Conservation (phyloP, 2,888 invertebrate genomes). For the Oscheius sp. region DNA sequence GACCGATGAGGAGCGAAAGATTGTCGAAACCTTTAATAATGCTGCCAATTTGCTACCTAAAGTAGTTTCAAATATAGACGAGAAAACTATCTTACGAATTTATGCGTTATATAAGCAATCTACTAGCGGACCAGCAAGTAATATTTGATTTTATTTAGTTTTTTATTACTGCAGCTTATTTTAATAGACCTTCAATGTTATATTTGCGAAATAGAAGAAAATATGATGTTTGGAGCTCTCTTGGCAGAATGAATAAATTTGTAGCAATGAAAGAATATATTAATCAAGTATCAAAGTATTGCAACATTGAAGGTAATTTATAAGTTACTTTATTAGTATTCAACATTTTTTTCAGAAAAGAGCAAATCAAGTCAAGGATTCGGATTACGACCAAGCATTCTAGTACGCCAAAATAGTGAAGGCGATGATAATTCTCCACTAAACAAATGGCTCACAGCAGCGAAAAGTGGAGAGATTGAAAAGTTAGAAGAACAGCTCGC, state of each 20-base stretch:
- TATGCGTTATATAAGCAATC: conserved; percentile 95
- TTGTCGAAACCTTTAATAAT: conserved; percentile 9
- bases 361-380: conserved; percentile 8
- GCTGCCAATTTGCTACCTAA: conserved; percentile 14
- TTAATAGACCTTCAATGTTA: conserved; percentile 16
- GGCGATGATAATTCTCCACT: not conserved
- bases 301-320: not conserved
- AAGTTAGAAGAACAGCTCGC: conserved; percentile 27
- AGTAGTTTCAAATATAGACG: not conserved
- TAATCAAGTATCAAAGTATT: not conserved
- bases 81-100: conserved; percentile 77
- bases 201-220: conserved; percentile 9
- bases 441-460: conserved; percentile 40
- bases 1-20: not conserved
- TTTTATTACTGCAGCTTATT: not conserved
- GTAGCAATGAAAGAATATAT: conserved; percentile 24
- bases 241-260: conserved; percentile 16
- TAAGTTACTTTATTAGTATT: not conserved
- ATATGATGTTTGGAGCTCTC: conserved; percentile 17
- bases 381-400: conserved; percentile 22
- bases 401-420: not conserved
- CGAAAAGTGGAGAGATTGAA: conserved; percentile 31
- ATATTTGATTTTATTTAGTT: not conserved
- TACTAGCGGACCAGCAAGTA: conserved; percentile 79
- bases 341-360: not conserved